phyloP scores from a whole-genome alignment of 1,140 invertebrate species.

The Drosophila nebulosa region DNA sequence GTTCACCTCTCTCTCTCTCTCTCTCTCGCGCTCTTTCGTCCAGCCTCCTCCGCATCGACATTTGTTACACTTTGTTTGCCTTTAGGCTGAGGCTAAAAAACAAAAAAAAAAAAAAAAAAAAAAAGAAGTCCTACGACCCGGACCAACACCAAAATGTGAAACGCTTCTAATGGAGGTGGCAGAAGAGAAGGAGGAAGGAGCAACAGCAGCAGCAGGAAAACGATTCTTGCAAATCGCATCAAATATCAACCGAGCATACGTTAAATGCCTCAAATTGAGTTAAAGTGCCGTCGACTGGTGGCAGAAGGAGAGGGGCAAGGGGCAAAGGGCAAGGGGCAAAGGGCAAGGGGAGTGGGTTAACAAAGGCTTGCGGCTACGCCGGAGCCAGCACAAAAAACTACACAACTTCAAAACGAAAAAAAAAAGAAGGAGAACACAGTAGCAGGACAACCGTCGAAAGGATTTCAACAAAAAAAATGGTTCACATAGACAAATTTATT shows the following conservation, averaged over 20 bases:
- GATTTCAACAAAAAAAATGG: neutral
- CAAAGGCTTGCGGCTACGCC: constrained; percentile 60
- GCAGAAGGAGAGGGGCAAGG: neutral
- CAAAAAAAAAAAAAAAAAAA: neutral
- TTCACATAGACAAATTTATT: constrained; percentile 6
- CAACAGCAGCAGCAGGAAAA: neutral
- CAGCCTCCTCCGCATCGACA: constrained; percentile 53
- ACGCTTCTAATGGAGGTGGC: no score
- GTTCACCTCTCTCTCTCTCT: neutral
- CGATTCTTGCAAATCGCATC: constrained; percentile 72
- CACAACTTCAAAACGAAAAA: constrained; percentile 14
- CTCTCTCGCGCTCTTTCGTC: no score
- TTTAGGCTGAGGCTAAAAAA: constrained; percentile 37
- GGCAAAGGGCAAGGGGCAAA: no score
- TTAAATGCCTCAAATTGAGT: constrained; percentile 81
- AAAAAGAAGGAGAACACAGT: neutral
- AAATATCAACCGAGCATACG: constrained; percentile 80
- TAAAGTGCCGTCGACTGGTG: constrained; percentile 65
- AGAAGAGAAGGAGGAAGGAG: neutral
- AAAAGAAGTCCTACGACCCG: neutral
- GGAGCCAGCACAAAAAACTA: constrained; percentile 36
- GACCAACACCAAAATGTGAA: neutral
- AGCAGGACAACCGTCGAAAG: neutral
- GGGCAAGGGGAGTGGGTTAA: neutral
- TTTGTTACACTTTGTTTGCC: constrained; percentile 78